phyloP scores from a whole-genome alignment of 2,113 vertebrate genomes.

The Clinocottus analis region DNA sequence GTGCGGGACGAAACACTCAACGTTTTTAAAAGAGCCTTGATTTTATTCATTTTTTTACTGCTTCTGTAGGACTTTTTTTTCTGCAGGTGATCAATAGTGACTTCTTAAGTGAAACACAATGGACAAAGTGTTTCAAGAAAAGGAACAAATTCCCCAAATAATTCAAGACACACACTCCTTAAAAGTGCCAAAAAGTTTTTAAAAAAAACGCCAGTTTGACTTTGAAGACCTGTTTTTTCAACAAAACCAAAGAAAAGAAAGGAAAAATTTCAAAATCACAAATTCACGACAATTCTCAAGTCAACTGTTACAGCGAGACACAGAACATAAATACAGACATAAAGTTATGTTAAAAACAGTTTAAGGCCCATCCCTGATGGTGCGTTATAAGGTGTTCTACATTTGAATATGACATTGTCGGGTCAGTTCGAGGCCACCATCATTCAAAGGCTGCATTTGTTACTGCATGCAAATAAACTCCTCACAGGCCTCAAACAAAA shows the following conservation, averaged over 20 bases:
- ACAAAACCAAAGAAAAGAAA: neutral
- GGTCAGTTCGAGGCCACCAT: neutral
- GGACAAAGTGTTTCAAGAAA: neutral
- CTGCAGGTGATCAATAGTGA: neutral
- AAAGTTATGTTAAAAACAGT: neutral
- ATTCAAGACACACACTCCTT: neutral
- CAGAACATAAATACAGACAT: neutral
- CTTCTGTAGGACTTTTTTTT: neutral
- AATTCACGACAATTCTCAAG: too few relatives aligned
- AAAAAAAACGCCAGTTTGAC: neutral
- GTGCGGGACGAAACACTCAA: conserved; percentile 2
- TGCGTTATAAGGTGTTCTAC: neutral
- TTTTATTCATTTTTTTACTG: neutral
- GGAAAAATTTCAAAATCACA: too few relatives aligned
- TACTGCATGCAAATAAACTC: neutral
- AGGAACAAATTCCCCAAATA: neutral
- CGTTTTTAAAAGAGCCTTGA: neutral
- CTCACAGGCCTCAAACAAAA: neutral
- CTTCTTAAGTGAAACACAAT: neutral
- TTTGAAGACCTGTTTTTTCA: neutral
- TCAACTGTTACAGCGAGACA: too few relatives aligned
- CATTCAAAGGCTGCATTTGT: neutral
- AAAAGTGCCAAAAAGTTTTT: neutral
- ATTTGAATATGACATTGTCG: neutral
- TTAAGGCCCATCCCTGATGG: neutral